phyloP scores from a whole-genome alignment of 1,140 invertebrate species.

The Notospermus geniculatus region DNA sequence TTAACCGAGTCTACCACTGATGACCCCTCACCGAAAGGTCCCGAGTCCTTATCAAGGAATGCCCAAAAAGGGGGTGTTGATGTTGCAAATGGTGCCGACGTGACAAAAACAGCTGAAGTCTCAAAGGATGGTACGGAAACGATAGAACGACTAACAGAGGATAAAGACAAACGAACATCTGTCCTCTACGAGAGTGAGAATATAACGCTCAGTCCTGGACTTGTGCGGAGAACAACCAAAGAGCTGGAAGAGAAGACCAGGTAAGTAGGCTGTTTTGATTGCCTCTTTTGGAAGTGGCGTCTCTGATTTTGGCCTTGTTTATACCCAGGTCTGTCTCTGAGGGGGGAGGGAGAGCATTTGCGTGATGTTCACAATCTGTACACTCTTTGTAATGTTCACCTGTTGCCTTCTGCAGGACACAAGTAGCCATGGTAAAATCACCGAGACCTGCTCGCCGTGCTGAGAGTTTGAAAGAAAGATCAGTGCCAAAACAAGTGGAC shows the following conservation, averaged over 20 bases:
- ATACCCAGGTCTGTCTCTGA: too few species aligned
- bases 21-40: background rate
- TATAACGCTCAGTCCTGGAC: slow-evolving; percentile 39
- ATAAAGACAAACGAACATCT: slow-evolving; percentile 23
- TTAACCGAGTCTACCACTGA: background rate
- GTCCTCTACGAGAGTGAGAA: slow-evolving; percentile 48
- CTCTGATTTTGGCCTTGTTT: too few species aligned
- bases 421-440: slow-evolving; percentile 3
- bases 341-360: too few species aligned
- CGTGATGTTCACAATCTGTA: too few species aligned
- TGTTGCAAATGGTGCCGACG: slow-evolving; percentile 14
- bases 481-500: slow-evolving; percentile 24
- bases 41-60: slow-evolving; percentile 12
- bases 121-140: background rate
- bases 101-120: background rate
- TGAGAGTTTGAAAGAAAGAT: slow-evolving; percentile 34
- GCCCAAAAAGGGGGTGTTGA: too few species aligned
- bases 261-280: too few species aligned
- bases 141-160: background rate
- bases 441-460: too few species aligned
- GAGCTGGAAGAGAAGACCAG: slow-evolving; percentile 62
- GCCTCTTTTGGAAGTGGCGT: too few species aligned
- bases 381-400: too few species aligned
- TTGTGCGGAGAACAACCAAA: slow-evolving; percentile 64
- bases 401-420: background rate